These are phyloP conservation scores for Palythoa grandiflora DNA, from an alignment of 92 coral and sea anemone species.

Conservation along the genomic window DNA sequence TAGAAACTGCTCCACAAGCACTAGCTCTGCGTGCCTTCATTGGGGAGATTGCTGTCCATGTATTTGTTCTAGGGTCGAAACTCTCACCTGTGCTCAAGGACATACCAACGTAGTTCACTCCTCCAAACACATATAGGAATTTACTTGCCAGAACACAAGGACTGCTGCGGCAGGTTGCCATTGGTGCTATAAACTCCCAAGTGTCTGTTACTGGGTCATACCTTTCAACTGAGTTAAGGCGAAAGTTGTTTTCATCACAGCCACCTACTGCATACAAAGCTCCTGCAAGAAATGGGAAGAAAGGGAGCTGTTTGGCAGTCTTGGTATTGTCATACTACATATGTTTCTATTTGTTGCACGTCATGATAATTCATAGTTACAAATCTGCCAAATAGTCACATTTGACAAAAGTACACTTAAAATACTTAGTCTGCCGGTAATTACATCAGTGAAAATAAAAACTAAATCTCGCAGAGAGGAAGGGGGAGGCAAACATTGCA, in stretches of 20 bases:
- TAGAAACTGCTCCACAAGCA: slow-evolving; percentile 97
- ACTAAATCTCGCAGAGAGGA: too few relatives aligned
- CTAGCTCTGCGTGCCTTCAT: slow-evolving; percentile 93
- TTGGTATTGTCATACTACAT: not conserved
- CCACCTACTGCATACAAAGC: slow-evolving; percentile 99
- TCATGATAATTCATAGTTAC: too few relatives aligned
- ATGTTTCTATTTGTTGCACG: too few relatives aligned
- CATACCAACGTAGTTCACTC: slow-evolving; percentile 98
- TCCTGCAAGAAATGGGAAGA: slow-evolving; percentile 52
- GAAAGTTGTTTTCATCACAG: slow-evolving; percentile 96
- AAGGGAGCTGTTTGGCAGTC: not conserved
- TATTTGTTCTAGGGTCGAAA: slow-evolving; percentile 86
- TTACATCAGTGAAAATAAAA: too few relatives aligned
- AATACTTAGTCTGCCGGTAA: too few relatives aligned
- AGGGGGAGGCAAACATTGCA: too few relatives aligned
- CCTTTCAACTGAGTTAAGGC: slow-evolving; percentile 91
- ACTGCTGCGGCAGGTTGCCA: slow-evolving; percentile 99
- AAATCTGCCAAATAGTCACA: too few relatives aligned
- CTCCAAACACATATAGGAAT: slow-evolving; percentile 89
- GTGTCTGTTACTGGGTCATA: slow-evolving; percentile 91
- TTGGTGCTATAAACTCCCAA: slow-evolving; percentile 93
- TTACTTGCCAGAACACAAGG: slow-evolving; percentile 92
- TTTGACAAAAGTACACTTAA: too few relatives aligned
- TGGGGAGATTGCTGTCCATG: slow-evolving; percentile 87
- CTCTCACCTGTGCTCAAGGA: slow-evolving; percentile 90